phyloP scores from a whole-genome alignment of 2,113 vertebrate species.

The Cololabis saira region DNA sequence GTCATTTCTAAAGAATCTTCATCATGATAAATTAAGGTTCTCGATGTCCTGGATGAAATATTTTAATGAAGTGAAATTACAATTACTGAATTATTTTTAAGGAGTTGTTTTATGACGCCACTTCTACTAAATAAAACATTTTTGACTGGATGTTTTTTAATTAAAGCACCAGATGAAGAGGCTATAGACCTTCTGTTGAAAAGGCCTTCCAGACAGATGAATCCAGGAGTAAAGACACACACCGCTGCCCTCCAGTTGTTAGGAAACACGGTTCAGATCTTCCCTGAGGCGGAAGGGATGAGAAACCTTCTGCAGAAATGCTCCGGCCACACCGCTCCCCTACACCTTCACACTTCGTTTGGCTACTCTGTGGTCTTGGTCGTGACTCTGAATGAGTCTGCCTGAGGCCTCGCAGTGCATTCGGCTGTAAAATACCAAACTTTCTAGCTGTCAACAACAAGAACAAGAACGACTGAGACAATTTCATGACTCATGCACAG shows the following conservation, averaged over 20 bases:
- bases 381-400: background rate
- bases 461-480: slow-evolving; percentile 39
- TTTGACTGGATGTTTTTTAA: background rate
- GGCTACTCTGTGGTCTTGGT: slow-evolving; percentile 29
- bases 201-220: slow-evolving; percentile 18
- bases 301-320: background rate
- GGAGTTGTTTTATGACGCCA: no score
- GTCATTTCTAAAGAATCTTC: background rate
- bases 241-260: slow-evolving; percentile 9
- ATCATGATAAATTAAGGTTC: background rate
- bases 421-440: slow-evolving; percentile 43
- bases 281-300: background rate
- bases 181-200: background rate
- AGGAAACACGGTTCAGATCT: slow-evolving; percentile 4
- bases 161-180: slow-evolving; percentile 25
- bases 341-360: slow-evolving; percentile 2
- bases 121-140: no score
- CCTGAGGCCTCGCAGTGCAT: slow-evolving; percentile 21
- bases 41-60: no score
- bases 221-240: background rate
- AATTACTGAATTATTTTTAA: no score
- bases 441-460: no score
- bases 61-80: no score
- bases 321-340: no score
- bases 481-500: no score